phyloP scores from a whole-genome alignment of 2,113 vertebrate species.

The Rhynchopsitta pachyrhyncha region DNA sequence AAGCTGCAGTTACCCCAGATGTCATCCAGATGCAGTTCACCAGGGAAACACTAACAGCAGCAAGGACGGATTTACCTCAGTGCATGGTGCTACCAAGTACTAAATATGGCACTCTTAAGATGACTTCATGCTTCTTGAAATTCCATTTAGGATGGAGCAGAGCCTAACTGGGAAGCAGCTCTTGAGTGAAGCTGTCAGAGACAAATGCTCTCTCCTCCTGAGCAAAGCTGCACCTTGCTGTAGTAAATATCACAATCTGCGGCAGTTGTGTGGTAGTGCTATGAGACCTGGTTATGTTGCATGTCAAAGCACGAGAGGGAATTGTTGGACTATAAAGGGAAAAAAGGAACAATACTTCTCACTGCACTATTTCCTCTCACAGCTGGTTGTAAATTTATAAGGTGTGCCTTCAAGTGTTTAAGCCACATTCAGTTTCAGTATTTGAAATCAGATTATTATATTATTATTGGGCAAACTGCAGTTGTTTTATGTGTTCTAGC shows the following conservation, averaged over 20 bases:
- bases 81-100: fast-evolving
- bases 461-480: not conserved
- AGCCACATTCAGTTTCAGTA: no score
- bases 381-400: not conserved
- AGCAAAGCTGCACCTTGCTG: not conserved
- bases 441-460: not conserved
- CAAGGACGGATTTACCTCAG: fast-evolving
- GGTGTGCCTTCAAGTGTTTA: not conserved
- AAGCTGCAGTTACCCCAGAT: fast-evolving
- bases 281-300: fast-evolving
- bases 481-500: not conserved
- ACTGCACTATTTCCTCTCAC: not conserved
- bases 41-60: not conserved
- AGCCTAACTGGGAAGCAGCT: not conserved
- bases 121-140: fast-evolving
- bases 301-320: no score
- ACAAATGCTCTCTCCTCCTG: fast-evolving
- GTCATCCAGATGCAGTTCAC: not conserved
- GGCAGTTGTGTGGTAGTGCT: fast-evolving
- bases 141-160: not conserved
- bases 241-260: fast-evolving
- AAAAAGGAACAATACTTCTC: not conserved
- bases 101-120: fast-evolving
- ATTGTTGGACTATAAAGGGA: not conserved
- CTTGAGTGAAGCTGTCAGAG: not conserved